phyloP scores from a whole-genome alignment of 1,140 invertebrate genomes.

The Acromyrmex heyeri region DNA sequence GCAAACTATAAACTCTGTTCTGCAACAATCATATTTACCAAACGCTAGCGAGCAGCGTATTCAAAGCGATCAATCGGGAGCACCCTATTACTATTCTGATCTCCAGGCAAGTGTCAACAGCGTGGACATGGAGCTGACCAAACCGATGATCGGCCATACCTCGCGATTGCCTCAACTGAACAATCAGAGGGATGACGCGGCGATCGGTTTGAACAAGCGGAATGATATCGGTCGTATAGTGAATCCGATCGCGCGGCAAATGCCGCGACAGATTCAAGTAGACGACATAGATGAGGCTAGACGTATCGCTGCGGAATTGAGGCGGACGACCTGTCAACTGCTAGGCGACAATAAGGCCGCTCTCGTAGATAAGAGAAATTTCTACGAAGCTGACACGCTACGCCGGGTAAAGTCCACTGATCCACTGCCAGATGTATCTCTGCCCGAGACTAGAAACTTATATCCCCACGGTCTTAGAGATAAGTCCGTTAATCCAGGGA shows the following conservation, averaged over 20 bases:
- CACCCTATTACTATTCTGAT: constrained; percentile 96
- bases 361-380: constrained; percentile 91
- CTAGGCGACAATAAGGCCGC: constrained; percentile 88
- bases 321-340: constrained; percentile 90
- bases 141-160: constrained; percentile 73
- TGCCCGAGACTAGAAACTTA: constrained; percentile 85
- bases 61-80: constrained; percentile 82
- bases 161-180: constrained; percentile 88
- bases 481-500: constrained; percentile 77
- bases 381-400: constrained; percentile 90
- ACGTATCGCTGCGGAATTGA: constrained; percentile 88
- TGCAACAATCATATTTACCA: constrained; percentile 50
- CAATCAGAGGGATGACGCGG: constrained; percentile 88
- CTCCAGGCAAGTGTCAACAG: constrained; percentile 82
- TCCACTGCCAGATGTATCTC: constrained; percentile 76
- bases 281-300: constrained; percentile 86
- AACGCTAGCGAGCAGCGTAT: constrained; percentile 36
- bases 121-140: constrained; percentile 72
- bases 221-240: constrained; percentile 92
- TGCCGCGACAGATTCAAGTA: constrained; percentile 81
- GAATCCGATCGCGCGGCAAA: constrained; percentile 89
- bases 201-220: constrained; percentile 88
- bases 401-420: constrained; percentile 88
- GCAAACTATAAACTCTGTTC: background rate
- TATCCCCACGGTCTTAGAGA: constrained; percentile 86